phyloP scores from a whole-genome alignment of 2,888 invertebrate species.

The Volucella zonaria region DNA sequence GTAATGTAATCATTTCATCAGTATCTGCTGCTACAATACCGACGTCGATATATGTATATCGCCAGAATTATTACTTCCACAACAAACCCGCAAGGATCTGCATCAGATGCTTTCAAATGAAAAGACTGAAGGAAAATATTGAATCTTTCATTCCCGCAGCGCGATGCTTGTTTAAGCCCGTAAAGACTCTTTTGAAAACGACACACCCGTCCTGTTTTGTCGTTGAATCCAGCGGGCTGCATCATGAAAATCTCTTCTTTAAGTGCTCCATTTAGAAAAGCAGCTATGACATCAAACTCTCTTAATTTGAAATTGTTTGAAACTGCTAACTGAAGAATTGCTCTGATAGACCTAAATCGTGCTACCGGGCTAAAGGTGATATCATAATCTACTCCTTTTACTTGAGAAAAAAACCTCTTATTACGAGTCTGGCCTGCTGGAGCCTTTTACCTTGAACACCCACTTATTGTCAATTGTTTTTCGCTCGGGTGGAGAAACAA shows the following conservation, averaged over 20 bases:
- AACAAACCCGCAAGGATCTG: too few species aligned
- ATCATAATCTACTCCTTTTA: constrained; percentile 74
- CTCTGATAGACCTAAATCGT: constrained; percentile 74
- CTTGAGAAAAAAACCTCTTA: constrained; percentile 76
- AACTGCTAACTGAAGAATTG: too few species aligned
- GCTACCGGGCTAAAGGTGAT: constrained; percentile 78
- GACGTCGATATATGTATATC: too few species aligned
- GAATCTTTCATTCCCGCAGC: too few species aligned
- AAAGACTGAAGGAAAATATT: neutral
- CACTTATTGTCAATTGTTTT: constrained; percentile 52
- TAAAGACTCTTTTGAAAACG: constrained; percentile 73
- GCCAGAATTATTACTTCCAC: too few species aligned
- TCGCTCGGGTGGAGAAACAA: too few species aligned
- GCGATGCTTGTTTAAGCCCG: constrained; percentile 75
- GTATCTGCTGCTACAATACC: too few species aligned
- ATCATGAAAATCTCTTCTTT: constrained; percentile 63
- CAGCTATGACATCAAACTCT: constrained; percentile 69
- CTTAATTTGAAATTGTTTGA: constrained; percentile 31
- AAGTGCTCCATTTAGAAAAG: constrained; percentile 55
- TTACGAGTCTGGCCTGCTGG: constrained; percentile 75
- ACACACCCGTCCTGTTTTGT: constrained; percentile 71
- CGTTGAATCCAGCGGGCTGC: constrained; percentile 68
- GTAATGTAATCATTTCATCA: too few species aligned
- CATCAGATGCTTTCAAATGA: too few species aligned
- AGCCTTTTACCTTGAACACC: constrained; percentile 75